These are phyloP conservation scores for Eristalis pertinax DNA, from an alignment of 2,888 invertebrate genomes.

Conservation along the genomic window DNA sequence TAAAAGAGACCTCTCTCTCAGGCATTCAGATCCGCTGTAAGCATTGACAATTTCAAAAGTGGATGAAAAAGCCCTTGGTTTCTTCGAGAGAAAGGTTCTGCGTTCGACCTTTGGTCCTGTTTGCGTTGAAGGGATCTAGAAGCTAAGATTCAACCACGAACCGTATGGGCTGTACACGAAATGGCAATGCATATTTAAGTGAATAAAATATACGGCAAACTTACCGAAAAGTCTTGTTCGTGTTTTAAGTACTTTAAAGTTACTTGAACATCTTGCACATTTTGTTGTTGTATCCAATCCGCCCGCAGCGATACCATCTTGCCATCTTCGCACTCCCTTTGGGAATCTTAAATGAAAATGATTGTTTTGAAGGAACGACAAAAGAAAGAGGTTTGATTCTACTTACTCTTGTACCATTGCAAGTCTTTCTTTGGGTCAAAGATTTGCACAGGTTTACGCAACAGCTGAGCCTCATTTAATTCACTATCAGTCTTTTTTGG, in stretches of 20 bases:
- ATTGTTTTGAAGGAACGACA: not conserved
- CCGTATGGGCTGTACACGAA: too few species aligned
- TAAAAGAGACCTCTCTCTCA: too few species aligned
- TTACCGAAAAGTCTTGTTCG: slow-evolving; percentile 85
- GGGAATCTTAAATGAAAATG: slow-evolving; percentile 82
- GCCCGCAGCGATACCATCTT: slow-evolving; percentile 87
- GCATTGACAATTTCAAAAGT: too few species aligned
- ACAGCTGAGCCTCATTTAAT: slow-evolving; percentile 78
- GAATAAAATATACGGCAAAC: slow-evolving; percentile 6
- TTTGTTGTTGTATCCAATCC: slow-evolving; percentile 87
- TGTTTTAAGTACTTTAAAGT: slow-evolving; percentile 90
- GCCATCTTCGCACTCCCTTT: slow-evolving; percentile 84
- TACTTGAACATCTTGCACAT: slow-evolving; percentile 89
- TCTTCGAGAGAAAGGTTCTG: too few species aligned
- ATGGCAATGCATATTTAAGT: too few species aligned
- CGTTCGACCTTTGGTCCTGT: too few species aligned
- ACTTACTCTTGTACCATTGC: slow-evolving; percentile 80
- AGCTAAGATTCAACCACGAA: too few species aligned
- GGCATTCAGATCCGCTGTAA: too few species aligned
- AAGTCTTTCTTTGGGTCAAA: slow-evolving; percentile 80
- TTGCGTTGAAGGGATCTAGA: too few species aligned
- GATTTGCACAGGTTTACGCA: slow-evolving; percentile 79
- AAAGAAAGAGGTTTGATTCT: not conserved
- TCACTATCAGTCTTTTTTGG: slow-evolving; percentile 80
- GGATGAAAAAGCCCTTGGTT: too few species aligned